Evolutionary conservation across 2,888 invertebrate genomes (phyloP).

Genomic region (Sphaerophoria rueppellii): DNA sequence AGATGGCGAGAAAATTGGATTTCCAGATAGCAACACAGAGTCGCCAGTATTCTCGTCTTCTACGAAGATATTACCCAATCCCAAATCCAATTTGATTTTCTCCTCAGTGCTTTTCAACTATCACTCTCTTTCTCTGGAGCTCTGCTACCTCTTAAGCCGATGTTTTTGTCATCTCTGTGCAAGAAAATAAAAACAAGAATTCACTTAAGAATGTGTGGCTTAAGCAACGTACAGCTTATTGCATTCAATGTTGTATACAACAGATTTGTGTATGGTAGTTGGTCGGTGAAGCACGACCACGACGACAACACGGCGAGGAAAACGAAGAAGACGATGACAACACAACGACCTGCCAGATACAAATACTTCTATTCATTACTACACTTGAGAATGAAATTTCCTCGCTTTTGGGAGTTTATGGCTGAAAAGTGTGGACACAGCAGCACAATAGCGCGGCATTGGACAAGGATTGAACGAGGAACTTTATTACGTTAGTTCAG

Average conservation of each 20-base stretch:
- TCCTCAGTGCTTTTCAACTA: not conserved
- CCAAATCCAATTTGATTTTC: slow-evolving; percentile 49
- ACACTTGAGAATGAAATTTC: slow-evolving; percentile 9
- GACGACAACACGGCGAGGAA: not conserved
- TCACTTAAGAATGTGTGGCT: slow-evolving; percentile 31
- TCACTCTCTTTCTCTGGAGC: not conserved
- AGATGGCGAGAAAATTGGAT: slow-evolving; percentile 30
- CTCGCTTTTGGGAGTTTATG: too few species aligned
- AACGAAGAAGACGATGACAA: slow-evolving; percentile 1
- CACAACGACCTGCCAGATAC: slow-evolving; percentile 13
- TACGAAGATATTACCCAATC: slow-evolving; percentile 22
- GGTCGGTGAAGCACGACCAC: too few species aligned
- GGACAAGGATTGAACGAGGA: slow-evolving; percentile 15
- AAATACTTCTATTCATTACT: slow-evolving; percentile 60
- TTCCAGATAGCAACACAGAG: slow-evolving; percentile 12
- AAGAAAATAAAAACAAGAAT: not conserved
- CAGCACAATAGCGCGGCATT: not conserved
- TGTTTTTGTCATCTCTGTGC: slow-evolving; percentile 8
- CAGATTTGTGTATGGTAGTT: slow-evolving; percentile 8
- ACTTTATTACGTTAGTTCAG: slow-evolving; percentile 52
- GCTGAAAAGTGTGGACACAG: not conserved
- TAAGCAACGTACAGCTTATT: slow-evolving; percentile 29
- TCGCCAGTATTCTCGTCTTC: slow-evolving; percentile 1
- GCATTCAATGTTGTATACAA: not conserved
- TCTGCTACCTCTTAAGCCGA: not conserved